A percentile compares a stretch with the other conserved stretches of the same genome.
Evolutionary conservation across 2,888 invertebrate genomes (phyloP).

Genomic region (Calameuta filiformis): DNA sequence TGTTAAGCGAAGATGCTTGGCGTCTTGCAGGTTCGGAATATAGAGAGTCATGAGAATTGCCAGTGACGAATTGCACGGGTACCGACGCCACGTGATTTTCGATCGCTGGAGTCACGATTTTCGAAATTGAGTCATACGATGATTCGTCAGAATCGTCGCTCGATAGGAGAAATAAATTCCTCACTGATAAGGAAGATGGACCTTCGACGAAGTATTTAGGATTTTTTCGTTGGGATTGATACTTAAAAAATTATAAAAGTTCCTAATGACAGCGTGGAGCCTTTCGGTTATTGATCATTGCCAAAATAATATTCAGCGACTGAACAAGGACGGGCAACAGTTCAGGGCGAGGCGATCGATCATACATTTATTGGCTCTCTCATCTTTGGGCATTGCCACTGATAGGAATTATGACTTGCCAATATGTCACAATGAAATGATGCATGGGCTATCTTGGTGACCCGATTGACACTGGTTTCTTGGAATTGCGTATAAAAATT

Average conservation of each 20-base stretch:
- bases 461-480: background rate
- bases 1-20: too few relatives aligned
- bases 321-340: constrained; percentile 30
- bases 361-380: constrained; percentile 31
- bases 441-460: background rate
- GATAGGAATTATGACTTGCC: constrained; percentile 25
- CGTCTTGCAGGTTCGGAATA: too few relatives aligned
- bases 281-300: too few relatives aligned
- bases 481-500: too few relatives aligned
- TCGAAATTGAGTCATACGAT: background rate
- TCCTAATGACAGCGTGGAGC: too few relatives aligned
- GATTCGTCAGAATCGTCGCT: too few relatives aligned
- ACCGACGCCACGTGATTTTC: background rate
- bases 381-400: constrained; percentile 5
- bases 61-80: background rate
- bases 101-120: background rate
- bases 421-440: constrained; percentile 5
- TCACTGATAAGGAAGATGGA: too few relatives aligned
- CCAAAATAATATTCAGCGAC: background rate
- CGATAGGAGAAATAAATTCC: too few relatives aligned
- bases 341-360: constrained; percentile 31
- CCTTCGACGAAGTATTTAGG: too few relatives aligned
- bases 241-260: too few relatives aligned
- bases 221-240: too few relatives aligned
- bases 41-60: too few relatives aligned